A percentile compares a stretch with the other conserved stretches of the same genome.
Conservation (phyloP, 2,113 vertebrate genomes). For the Odocoileus hemionus region DNA sequence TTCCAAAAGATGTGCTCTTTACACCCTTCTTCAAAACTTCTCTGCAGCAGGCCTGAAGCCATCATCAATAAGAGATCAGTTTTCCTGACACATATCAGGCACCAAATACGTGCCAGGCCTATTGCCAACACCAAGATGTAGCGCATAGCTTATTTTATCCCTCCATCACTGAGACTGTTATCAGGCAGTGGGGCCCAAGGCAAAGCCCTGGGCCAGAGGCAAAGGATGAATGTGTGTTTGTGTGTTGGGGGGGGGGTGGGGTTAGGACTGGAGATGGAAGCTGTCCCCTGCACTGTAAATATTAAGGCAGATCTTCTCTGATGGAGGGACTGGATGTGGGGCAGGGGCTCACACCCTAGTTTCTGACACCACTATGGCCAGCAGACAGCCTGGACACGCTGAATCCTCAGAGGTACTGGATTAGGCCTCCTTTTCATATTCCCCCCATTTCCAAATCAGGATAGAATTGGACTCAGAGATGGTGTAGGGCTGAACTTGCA, state of each 20-base stretch:
- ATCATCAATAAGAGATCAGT: not conserved
- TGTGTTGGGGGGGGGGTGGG: accelerated
- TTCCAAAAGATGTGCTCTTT: not conserved
- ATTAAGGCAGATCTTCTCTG: not conserved
- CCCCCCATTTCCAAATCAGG: not conserved
- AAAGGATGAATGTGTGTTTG: not conserved
- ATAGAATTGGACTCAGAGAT: not conserved
- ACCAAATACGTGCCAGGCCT: not conserved
- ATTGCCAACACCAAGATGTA: no score
- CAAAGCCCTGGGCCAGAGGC: not conserved
- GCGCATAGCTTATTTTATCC: not conserved
- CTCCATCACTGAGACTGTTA: not conserved
- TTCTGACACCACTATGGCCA: not conserved
- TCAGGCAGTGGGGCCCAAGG: not conserved
- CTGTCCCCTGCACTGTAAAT: not conserved
- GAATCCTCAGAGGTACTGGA: not conserved
- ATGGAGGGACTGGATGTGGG: not conserved
- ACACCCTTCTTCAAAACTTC: not conserved
- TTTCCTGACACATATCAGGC: no score
- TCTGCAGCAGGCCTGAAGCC: not conserved
- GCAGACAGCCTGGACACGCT: not conserved
- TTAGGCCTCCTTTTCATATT: not conserved
- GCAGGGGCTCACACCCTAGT: not conserved
- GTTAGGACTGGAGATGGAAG: not conserved
- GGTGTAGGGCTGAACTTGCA: not conserved